These are phyloP conservation scores for Chaenocephalus aceratus DNA, from an alignment of 2,113 vertebrate species.

Conservation along the genomic window DNA sequence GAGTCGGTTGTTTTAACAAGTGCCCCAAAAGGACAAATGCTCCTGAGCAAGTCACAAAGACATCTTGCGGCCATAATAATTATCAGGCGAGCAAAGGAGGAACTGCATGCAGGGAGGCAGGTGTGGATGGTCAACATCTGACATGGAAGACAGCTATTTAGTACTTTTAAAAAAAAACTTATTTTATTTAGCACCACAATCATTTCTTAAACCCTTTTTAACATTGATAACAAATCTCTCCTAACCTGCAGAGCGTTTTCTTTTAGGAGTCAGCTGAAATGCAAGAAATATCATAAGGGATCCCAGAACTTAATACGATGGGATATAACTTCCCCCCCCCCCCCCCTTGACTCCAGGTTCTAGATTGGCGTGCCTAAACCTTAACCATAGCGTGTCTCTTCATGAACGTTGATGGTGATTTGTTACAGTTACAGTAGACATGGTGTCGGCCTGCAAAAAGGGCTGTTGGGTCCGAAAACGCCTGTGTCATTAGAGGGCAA, in stretches of 20 bases:
- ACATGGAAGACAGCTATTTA: too few species aligned
- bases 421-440: background rate
- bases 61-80: background rate
- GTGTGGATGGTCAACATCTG: background rate
- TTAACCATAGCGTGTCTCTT: background rate
- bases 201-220: too few species aligned
- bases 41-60: background rate
- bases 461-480: background rate
- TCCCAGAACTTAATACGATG: too few species aligned
- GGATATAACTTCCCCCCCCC: too few species aligned
- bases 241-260: too few species aligned
- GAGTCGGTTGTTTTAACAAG: background rate
- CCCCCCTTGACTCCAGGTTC: background rate
- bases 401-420: background rate
- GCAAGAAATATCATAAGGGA: too few species aligned
- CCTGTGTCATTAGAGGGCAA: background rate
- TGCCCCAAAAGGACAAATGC: background rate
- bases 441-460: background rate
- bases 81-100: background rate
- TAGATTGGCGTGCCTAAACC: background rate
- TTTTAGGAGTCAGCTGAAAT: background rate
- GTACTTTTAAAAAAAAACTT: too few species aligned
- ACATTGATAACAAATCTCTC: too few species aligned
- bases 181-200: too few species aligned
- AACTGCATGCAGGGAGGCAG: too few species aligned